These are phyloP conservation scores for Drosophila nigrodunni DNA, from an alignment of 1,140 invertebrate species.

Conservation along the genomic window DNA sequence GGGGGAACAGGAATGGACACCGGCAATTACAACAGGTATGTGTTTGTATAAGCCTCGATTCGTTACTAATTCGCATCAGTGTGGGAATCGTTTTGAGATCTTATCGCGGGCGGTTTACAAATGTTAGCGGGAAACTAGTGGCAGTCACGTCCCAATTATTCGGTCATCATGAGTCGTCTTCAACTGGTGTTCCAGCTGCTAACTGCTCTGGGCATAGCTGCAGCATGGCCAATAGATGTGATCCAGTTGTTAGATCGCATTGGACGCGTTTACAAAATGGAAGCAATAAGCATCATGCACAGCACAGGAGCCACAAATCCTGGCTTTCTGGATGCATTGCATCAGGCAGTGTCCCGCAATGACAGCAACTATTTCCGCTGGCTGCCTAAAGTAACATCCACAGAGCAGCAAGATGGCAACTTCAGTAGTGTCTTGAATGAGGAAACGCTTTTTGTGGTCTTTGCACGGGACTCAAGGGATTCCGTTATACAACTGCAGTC, in stretches of 20 bases:
- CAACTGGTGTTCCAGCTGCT: slow-evolving; percentile 12
- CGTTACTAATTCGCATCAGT: slow-evolving; percentile 21
- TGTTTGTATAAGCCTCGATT: slow-evolving; percentile 56
- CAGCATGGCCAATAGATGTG: slow-evolving; percentile 29
- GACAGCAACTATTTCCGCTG: slow-evolving; percentile 42
- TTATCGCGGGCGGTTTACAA: slow-evolving; percentile 33
- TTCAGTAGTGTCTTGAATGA: slow-evolving; percentile 43
- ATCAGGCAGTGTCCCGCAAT: slow-evolving; percentile 15
- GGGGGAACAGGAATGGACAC: slow-evolving; percentile 97
- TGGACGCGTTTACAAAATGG: slow-evolving; percentile 36
- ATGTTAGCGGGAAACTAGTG: neutral
- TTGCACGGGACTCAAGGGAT: slow-evolving; percentile 52
- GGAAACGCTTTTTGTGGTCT: slow-evolving; percentile 53
- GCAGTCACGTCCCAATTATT: slow-evolving; percentile 11
- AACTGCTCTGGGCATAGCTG: neutral
- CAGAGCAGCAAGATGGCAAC: neutral
- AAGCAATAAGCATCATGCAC: slow-evolving; percentile 41
- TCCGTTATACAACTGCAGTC: slow-evolving; percentile 44
- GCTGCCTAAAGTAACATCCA: slow-evolving; percentile 52
- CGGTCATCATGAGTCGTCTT: slow-evolving; percentile 40
- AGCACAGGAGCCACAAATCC: slow-evolving; percentile 34
- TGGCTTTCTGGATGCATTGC: slow-evolving; percentile 41
- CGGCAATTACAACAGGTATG: slow-evolving; percentile 95
- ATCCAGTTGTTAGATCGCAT: slow-evolving; percentile 46
- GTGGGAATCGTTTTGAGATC: slow-evolving; percentile 42